Base-by-base conservation (phyloP, 1,140 invertebrate genomes). In the Papilio polyxenes region DNA sequence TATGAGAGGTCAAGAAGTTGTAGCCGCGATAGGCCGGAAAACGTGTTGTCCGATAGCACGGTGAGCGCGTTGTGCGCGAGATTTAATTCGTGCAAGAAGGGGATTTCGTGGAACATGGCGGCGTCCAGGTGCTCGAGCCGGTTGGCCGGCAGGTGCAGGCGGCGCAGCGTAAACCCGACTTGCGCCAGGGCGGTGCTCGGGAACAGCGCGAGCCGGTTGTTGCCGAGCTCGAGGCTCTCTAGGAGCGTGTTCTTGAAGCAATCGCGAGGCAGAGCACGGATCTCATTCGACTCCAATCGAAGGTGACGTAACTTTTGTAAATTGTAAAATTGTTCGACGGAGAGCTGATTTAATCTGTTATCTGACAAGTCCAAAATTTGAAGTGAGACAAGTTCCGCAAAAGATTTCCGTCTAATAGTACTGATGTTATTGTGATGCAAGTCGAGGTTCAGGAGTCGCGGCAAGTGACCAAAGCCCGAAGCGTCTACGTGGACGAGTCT, bases 1-100 rank as follows among this genome's bases (percentile, higher is more conserved):
- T 95, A 95, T 6, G 97, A 97, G 0, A 98, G 93, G 88, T 98
- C 97, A 40, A 98, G 90, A 69, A 95, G 96, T 51, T 97, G 95
- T 31, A 98, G 94, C 85, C 96, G 96, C n/a, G 96, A 96, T 3
- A 98, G 92, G 59, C 97, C 97, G 1, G 96, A 96, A 85, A 98
- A 98, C 0, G 97, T 97, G 87, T 98, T 98, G 86, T 98, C 98
- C 0, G 97, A 97, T 7, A 98, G 91, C 69, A 97, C 97, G 0
- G 96, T 97, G 8, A 98, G 95, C 81, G 96, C 96, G 91, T 98
- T 98, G 78, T 95, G 95, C 2, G 97, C 96, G 48, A 98, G 91
- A 89, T 97, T 96, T 10, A 98, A 94, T 79, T 96, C 95, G 17
- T 97, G 96, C 8, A 98, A 91, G 85, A 96, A 97, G 4, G 97